These are phyloP conservation scores for Tiliacea aurago DNA, from an alignment of 2,888 invertebrate genomes.

Conservation along the genomic window DNA sequence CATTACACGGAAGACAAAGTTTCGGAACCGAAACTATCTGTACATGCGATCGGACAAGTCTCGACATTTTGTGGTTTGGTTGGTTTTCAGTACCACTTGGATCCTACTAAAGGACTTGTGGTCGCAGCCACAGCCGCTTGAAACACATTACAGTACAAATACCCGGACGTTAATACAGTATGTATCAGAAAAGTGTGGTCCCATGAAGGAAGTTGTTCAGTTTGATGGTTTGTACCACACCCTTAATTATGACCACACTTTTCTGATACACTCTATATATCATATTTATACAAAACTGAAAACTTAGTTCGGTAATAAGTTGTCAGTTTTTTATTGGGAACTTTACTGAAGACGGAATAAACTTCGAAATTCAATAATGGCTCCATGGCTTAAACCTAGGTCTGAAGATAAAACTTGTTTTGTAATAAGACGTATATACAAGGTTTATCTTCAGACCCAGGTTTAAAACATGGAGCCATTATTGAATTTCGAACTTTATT, in stretches of 20 bases:
- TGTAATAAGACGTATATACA: too few relatives aligned
- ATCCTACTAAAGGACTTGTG: constrained; percentile 28
- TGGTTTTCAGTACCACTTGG: constrained; percentile 35
- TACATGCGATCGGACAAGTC: constrained; percentile 31
- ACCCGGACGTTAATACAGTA: background rate
- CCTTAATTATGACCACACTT: too few relatives aligned
- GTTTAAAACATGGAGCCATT: too few relatives aligned
- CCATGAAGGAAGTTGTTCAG: background rate
- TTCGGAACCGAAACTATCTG: constrained; percentile 17
- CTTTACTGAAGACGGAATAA: too few relatives aligned
- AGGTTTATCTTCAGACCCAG: too few relatives aligned
- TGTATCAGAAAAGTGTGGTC: background rate
- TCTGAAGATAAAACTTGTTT: too few relatives aligned
- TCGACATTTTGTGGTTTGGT: constrained; percentile 39
- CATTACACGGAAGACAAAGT: constrained; percentile 27
- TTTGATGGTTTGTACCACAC: background rate
- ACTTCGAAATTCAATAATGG: too few relatives aligned
- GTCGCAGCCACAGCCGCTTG: constrained; percentile 1
- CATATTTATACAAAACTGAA: too few relatives aligned
- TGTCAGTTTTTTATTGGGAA: too few relatives aligned
- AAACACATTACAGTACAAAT: background rate
- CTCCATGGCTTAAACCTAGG: too few relatives aligned
- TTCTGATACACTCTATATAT: background rate
- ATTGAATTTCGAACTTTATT: too few relatives aligned
- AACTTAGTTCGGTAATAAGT: too few relatives aligned